Base-by-base conservation (phyloP, 2,888 invertebrate species). In the Eudemis profundana region DNA sequence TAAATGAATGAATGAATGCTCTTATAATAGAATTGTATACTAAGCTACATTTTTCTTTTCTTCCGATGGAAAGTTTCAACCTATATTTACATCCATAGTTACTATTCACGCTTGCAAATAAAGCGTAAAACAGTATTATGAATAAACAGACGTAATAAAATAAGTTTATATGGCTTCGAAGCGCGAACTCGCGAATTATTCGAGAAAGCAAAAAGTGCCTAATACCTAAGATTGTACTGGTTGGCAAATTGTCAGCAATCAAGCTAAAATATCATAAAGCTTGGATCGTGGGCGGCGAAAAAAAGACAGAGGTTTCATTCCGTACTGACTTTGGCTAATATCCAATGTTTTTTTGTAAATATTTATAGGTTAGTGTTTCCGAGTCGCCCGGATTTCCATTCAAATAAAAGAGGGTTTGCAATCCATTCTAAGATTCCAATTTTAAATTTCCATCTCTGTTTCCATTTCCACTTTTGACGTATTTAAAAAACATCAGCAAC, bases 241-340 rank as follows among this genome's bases (percentile, higher is more conserved):
- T 8, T 57, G 51, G 50, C 64, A 59, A 64, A 64, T 64, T 59
- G 66, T 62, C 50, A 57, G 62, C 62, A 66, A 66, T 66, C 54
- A 62, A 50, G 50, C 50, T 62, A 51, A 66, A 66, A 66, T 56
- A 62, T 66, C 56, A 56, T 50, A 62, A 56, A 66, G 54, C 42
- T 19, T 14, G 38, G 47, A 62, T 19, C 47, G 44, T 23, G 36
- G 33, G 51, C 27, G 27, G 14, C 56, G 23, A 46, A 50, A 17
- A 49, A 47, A 8, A 23, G 7, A n/a, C 64, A 64, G 57, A 36
- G 40, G 50, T 50, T 64, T 44, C 57, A 49, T 12, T 56, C 47
- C 12, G 3, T 17, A 17, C 5, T 46, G 21, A 46, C 1, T 1
- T 42, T 54, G 40, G 40, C 15, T 42, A 23, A 42, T 10, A 3